Evolutionary conservation across 2,113 vertebrate species (phyloP).

Genomic region (Sceloporus tristichus): DNA sequence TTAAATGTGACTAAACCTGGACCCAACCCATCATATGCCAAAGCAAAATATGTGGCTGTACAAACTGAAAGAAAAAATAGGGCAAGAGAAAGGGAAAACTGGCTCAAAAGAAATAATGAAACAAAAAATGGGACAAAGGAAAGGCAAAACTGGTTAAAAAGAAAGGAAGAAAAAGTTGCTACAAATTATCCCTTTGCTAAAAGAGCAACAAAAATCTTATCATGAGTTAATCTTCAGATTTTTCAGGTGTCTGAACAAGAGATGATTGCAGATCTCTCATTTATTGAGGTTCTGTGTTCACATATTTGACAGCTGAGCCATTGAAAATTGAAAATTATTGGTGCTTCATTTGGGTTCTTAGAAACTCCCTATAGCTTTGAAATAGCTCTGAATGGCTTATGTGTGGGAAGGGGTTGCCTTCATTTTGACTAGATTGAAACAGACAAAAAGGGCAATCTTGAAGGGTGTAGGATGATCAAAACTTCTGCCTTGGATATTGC

Average conservation of each 20-base stretch:
- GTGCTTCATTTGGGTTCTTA: neutral
- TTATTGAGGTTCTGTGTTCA: slow-evolving; percentile 13
- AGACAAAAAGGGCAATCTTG: neutral
- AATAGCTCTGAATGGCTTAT: slow-evolving; percentile 13
- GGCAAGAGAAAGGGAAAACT: neutral
- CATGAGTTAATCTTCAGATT: neutral
- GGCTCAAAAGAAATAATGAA: neutral
- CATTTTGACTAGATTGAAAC: neutral
- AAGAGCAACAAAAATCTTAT: neutral
- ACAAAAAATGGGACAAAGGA: neutral
- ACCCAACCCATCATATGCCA: neutral
- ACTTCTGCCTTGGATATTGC: neutral
- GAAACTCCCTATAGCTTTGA: neutral
- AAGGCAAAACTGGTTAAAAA: neutral
- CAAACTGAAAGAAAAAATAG: neutral
- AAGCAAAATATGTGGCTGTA: neutral
- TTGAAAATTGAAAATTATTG: neutral
- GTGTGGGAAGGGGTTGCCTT: neutral
- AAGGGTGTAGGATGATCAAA: neutral
- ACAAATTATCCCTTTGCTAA: slow-evolving; percentile 8
- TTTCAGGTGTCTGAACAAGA: neutral
- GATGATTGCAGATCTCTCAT: neutral
- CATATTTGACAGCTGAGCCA: neutral
- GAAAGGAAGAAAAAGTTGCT: neutral
- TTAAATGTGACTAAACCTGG: neutral